A percentile compares a stretch with the other conserved stretches of the same genome.
Evolutionary conservation across 35 echinoderm and acorn worm species (phyloP).

Genomic region (Stichopus chloronotus): DNA sequence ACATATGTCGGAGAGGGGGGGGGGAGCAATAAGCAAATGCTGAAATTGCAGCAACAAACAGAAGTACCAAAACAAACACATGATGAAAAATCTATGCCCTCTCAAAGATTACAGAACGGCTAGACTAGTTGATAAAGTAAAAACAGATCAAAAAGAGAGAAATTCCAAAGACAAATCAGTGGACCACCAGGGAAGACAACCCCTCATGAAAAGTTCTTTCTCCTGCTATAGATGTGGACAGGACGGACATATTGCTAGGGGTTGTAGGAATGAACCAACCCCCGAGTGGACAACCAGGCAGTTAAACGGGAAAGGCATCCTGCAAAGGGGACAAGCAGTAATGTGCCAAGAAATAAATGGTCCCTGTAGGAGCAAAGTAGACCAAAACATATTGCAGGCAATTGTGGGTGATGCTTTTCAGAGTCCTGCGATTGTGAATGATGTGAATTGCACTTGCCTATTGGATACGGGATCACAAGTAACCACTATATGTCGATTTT

Average conservation of each 20-base stretch:
- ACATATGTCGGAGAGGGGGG: neutral
- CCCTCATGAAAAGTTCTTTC: neutral
- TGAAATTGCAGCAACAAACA: neutral
- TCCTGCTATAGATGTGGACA: slow-evolving; percentile 26
- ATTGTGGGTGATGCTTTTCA: slow-evolving; percentile 55
- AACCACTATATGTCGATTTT: slow-evolving; percentile 40
- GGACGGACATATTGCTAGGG: slow-evolving; percentile 37
- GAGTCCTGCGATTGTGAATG: slow-evolving; percentile 36
- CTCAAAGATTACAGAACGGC: neutral
- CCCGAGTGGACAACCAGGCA: slow-evolving; percentile 10
- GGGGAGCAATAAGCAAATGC: neutral
- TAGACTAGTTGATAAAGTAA: neutral
- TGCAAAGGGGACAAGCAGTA: slow-evolving; percentile 8
- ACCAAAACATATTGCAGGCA: neutral
- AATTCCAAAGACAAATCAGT: neutral
- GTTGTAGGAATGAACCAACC: slow-evolving; percentile 26
- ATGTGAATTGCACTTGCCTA: slow-evolving; percentile 35
- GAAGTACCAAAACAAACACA: neutral
- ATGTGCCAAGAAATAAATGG: neutral
- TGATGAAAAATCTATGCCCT: neutral
- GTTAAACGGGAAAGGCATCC: slow-evolving; percentile 11
- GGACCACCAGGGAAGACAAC: neutral
- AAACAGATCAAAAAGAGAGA: neutral
- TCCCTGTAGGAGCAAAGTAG: neutral
- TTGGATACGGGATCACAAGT: slow-evolving; percentile 71